These are phyloP conservation scores for Dromaius novaehollandiae DNA, from an alignment of 2,113 vertebrate species.

Conservation along the genomic window DNA sequence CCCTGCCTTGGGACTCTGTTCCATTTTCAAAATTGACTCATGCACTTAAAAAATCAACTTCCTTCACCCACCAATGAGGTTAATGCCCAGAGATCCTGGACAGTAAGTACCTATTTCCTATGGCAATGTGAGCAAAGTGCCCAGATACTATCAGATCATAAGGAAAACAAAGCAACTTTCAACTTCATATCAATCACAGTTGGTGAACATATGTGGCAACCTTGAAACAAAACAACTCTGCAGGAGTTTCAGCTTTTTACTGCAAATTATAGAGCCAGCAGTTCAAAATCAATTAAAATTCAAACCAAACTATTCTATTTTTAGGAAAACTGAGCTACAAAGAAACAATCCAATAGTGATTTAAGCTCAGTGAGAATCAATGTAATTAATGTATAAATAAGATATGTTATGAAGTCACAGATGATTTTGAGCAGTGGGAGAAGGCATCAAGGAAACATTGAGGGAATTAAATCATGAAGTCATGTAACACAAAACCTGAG, in stretches of 20 bases:
- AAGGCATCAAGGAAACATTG: neutral
- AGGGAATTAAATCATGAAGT: neutral
- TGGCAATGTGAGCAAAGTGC: neutral
- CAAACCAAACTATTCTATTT: neutral
- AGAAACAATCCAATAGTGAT: neutral
- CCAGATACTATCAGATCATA: neutral
- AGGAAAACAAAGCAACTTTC: neutral
- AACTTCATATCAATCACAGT: neutral
- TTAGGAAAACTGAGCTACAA: neutral
- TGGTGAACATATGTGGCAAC: neutral
- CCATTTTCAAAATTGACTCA: neutral
- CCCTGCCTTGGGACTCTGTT: neutral
- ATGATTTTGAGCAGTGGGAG: neutral
- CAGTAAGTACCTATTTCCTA: neutral
- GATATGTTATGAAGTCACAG: neutral
- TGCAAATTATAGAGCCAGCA: neutral
- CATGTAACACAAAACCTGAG: neutral
- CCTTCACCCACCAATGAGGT: neutral
- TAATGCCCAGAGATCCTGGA: neutral
- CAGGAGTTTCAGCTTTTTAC: neutral
- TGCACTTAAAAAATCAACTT: neutral
- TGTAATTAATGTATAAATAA: neutral
- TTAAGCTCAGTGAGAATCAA: neutral
- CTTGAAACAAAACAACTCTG: neutral
- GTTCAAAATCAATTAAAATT: slow-evolving; percentile 18